phyloP scores from a whole-genome alignment of 2,797 vertebrate species.

The Alectoris magna region DNA sequence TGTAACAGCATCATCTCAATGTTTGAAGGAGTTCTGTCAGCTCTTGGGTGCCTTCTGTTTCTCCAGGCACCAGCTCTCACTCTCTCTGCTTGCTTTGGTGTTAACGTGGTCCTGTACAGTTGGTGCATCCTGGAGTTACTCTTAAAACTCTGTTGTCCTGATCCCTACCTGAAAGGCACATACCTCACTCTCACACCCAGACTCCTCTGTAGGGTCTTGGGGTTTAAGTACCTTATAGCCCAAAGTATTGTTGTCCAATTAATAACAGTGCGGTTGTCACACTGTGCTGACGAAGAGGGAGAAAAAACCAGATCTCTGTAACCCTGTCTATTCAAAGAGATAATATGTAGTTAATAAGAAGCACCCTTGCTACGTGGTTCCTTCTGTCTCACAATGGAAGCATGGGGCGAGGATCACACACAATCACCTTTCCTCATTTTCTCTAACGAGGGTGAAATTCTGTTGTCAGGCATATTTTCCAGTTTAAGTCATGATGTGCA shows the following conservation, averaged over 20 bases:
- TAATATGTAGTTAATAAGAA: conserved; percentile 40
- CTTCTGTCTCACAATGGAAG: neutral
- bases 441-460: conserved; percentile 66
- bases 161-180: neutral
- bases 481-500: conserved; percentile 18
- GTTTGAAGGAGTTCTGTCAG: conserved; percentile 7
- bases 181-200: neutral
- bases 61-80: neutral
- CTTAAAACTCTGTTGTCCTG: neutral
- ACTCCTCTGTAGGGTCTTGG: neutral
- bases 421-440: conserved; percentile 51
- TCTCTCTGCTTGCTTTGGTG: conserved; percentile 12
- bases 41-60: conserved; percentile 35
- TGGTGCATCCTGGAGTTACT: neutral
- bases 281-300: neutral
- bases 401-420: conserved; percentile 12
- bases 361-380: neutral
- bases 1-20: neutral
- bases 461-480: conserved; percentile 56
- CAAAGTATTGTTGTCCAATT: neutral
- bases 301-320: neutral
- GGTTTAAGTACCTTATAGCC: neutral
- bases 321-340: neutral
- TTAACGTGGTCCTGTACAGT: neutral
- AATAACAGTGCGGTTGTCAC: neutral